Conservation (phyloP, 2,888 invertebrate species). For the Eueremaeus valkanovi region DNA sequence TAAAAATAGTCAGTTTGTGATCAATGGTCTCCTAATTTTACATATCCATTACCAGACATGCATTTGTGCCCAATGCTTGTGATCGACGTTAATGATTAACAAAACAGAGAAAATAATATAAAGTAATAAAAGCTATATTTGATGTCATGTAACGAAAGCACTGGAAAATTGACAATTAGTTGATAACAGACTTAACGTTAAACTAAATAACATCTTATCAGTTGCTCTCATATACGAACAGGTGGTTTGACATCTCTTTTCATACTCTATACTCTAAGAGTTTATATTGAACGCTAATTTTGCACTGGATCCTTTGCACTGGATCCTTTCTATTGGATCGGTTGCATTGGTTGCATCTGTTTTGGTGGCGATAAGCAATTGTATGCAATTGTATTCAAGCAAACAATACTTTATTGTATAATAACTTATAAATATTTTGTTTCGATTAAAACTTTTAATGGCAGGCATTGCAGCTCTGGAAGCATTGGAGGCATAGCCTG, state of each 20-base stretch:
- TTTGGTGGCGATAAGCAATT: constrained; percentile 11
- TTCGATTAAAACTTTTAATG: not conserved
- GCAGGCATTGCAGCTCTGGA: not conserved
- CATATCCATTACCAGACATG: too few species aligned
- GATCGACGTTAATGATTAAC: too few species aligned
- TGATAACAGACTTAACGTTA: not conserved
- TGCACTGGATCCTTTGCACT: too few species aligned
- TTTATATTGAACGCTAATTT: too few species aligned
- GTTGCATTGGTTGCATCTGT: constrained; percentile 5
- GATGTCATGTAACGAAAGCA: not conserved
- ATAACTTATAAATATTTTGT: not conserved
- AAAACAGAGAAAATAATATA: too few species aligned
- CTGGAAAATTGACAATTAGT: not conserved
- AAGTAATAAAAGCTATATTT: too few species aligned
- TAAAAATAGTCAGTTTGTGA: too few species aligned
- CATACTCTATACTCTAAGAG: not conserved
- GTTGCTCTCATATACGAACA: not conserved
- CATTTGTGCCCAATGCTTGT: too few species aligned
- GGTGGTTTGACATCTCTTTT: constrained; percentile 14
- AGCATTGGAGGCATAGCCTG: not conserved
- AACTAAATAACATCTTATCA: not conserved
- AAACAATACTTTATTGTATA: constrained; percentile 4
- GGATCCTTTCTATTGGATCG: too few species aligned
- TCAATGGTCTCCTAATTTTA: too few species aligned
- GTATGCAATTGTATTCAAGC: not conserved